Evolutionary conservation across 2,888 invertebrate genomes (phyloP).

Genomic region (Scaptodrosophila latifasciaeformis): DNA sequence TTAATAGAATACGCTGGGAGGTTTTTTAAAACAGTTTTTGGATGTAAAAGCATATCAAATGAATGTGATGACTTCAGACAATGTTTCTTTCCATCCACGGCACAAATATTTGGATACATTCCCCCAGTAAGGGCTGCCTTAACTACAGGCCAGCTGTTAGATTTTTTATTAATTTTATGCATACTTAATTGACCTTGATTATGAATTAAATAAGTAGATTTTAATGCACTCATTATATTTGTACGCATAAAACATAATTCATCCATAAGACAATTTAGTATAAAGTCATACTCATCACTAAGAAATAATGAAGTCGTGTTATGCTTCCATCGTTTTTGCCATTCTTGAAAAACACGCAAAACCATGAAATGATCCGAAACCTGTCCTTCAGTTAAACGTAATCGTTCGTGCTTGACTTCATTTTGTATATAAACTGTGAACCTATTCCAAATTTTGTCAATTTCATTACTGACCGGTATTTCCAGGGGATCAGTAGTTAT

Average conservation of each 20-base stretch:
- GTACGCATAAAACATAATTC: conserved; percentile 33
- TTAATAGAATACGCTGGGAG: conserved; percentile 17
- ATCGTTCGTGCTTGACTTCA: conserved; percentile 62
- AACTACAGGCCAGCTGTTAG: conserved; percentile 71
- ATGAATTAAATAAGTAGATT: conserved; percentile 33
- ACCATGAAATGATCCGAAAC: conserved; percentile 93
- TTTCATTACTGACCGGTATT: conserved; percentile 36
- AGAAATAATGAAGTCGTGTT: conserved; percentile 22
- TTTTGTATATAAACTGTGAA: conserved; percentile 70
- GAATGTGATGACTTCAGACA: conserved; percentile 32
- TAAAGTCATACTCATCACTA: conserved; percentile 47
- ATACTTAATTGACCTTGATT: conserved; percentile 32
- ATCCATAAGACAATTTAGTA: conserved; percentile 50
- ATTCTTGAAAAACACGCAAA: conserved; percentile 78
- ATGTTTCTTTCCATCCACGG: conserved; percentile 21
- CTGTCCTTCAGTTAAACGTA: conserved; percentile 82
- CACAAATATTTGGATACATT: conserved; percentile 81
- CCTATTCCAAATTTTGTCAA: conserved; percentile 40
- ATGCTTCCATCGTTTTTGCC: conserved; percentile 29
- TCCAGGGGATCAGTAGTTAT: conserved; percentile 74
- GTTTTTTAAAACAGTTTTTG: conserved; percentile 37
- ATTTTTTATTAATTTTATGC: conserved; percentile 25
- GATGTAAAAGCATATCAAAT: conserved; percentile 25
- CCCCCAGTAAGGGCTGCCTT: conserved; percentile 93
- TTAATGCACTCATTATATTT: conserved; percentile 29